phyloP scores from a whole-genome alignment of 2,888 invertebrate species.

The Chloromyia formosa region DNA sequence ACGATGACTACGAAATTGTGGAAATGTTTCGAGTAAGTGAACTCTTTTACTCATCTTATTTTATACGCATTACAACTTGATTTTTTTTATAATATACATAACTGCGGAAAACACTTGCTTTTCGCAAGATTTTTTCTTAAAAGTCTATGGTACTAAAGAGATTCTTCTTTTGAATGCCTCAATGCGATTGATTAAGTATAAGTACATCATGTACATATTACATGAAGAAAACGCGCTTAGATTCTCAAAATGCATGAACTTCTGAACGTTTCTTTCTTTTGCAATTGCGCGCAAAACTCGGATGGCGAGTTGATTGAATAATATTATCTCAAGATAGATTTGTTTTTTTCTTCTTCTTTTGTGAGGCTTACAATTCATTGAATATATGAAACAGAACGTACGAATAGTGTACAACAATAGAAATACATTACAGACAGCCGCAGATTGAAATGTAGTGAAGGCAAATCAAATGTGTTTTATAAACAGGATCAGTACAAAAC shows the following conservation, averaged over 20 bases:
- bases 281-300: neutral
- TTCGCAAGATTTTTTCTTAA: too few species aligned
- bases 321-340: neutral
- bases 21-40: slow-evolving; percentile 47
- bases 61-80: too few species aligned
- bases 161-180: neutral
- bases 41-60: slow-evolving; percentile 41
- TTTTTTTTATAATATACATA: slow-evolving; percentile 8
- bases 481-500: slow-evolving; percentile 11
- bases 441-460: neutral
- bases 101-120: too few species aligned
- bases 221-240: neutral
- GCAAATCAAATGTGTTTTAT: neutral
- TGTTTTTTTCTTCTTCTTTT: neutral
- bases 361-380: slow-evolving; percentile 32
- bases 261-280: neutral
- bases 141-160: slow-evolving; percentile 47
- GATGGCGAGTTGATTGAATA: neutral
- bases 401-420: slow-evolving; percentile 36
- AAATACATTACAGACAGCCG: neutral
- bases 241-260: neutral
- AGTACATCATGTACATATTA: too few species aligned
- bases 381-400: slow-evolving; percentile 14
- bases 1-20: slow-evolving; percentile 13
- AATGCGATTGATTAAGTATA: too few species aligned